Conservation (phyloP, 2,113 vertebrate species). For the Sigmodon hispidus region DNA sequence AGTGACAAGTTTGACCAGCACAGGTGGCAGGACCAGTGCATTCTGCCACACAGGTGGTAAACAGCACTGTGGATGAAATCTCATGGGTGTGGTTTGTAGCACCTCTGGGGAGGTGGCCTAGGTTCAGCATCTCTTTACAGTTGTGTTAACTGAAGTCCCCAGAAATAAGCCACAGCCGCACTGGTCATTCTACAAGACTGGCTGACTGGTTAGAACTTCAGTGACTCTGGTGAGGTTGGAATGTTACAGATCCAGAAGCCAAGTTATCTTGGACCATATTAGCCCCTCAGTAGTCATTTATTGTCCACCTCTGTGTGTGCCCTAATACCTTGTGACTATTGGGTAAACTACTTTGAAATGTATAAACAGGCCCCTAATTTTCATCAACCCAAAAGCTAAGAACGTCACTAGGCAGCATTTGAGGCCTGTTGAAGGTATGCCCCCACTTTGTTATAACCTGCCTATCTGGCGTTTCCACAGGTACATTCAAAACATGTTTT, state of each 20-base stretch:
- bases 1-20: background rate
- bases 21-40: background rate
- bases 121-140: background rate
- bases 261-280: background rate
- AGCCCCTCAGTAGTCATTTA: no score
- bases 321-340: background rate
- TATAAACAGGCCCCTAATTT: background rate
- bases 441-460: background rate
- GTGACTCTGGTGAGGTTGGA: background rate
- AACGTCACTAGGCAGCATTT: no score
- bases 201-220: background rate
- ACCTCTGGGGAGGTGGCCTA: background rate
- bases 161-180: background rate
- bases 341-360: background rate
- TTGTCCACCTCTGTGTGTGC: no score
- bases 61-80: background rate
- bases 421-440: background rate
- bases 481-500: background rate
- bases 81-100: fast-evolving
- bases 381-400: background rate
- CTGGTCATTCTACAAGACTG: background rate
- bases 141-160: background rate
- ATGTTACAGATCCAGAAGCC: background rate
- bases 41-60: background rate
- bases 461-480: background rate